Conservation (phyloP, 2,888 invertebrate genomes). For the Eupeodes latifasciatus region DNA sequence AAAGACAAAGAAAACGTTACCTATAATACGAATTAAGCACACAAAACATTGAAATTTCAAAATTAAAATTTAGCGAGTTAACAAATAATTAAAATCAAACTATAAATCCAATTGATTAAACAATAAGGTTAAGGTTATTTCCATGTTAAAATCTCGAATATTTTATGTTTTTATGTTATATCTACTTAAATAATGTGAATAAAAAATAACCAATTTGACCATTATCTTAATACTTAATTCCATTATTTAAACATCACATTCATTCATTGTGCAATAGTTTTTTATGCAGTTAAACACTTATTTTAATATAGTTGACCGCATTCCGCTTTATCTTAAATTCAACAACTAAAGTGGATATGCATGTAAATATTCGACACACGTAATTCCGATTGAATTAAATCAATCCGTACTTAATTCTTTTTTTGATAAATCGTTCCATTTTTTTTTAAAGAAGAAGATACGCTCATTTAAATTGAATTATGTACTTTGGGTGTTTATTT, state of each 20-base stretch:
- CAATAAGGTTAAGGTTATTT: no score
- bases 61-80: no score
- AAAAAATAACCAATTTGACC: no score
- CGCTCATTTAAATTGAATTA: slow-evolving; percentile 18
- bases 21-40: no score
- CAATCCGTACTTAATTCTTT: neutral
- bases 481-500: neutral
- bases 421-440: neutral
- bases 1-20: no score
- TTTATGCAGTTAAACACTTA: neutral
- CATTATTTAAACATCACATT: neutral
- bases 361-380: neutral
- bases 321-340: neutral
- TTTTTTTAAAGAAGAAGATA: neutral
- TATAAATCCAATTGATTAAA: no score
- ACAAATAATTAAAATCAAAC: no score
- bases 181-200: no score
- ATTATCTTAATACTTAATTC: no score
- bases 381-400: slow-evolving; percentile 6
- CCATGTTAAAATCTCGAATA: no score
- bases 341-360: neutral
- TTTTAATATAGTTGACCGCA: neutral
- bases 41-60: no score
- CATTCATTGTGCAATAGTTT: neutral
- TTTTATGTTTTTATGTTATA: no score